Conservation (phyloP, 2,113 vertebrate species). For the Rafetus swinhoei region DNA sequence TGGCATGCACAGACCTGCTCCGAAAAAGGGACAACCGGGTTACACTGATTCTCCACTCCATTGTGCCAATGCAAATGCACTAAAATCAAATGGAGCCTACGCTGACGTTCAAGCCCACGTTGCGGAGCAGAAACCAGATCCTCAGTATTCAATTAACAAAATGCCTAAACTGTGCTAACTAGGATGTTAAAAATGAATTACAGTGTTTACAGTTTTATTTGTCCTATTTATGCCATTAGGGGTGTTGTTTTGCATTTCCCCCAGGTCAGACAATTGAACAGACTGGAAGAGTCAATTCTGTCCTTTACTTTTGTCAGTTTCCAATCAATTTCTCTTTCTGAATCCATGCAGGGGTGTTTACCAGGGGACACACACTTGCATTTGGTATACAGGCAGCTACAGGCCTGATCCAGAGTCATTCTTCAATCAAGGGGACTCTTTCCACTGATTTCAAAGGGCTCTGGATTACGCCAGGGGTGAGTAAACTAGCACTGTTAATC, state of each 20-base stretch:
- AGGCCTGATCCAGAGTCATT: conserved; percentile 27
- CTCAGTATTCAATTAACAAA: not conserved
- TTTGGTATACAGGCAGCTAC: conserved; percentile 25
- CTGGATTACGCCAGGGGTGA: not conserved
- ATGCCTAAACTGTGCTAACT: not conserved
- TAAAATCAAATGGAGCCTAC: not conserved
- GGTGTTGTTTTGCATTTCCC: not conserved
- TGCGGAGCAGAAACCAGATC: not conserved
- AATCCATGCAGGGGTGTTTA: conserved; percentile 38
- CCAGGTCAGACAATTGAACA: not conserved
- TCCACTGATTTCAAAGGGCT: not conserved
- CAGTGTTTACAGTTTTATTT: not conserved
- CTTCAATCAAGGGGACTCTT: conserved; percentile 25
- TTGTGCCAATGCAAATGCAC: not conserved
- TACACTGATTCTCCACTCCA: not conserved
- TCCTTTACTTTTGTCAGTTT: conserved; percentile 14
- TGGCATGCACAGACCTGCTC: accelerated
- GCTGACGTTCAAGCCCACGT: not conserved
- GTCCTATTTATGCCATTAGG: not conserved
- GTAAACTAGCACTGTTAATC: not conserved
- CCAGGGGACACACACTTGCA: conserved; percentile 21
- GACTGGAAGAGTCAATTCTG: conserved; percentile 44
- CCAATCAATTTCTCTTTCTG: conserved; percentile 44
- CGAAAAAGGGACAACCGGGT: not conserved
- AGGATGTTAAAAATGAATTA: not conserved